These are phyloP conservation scores for Notechis scutatus DNA, from an alignment of 2,113 vertebrate species.

Conservation along the genomic window DNA sequence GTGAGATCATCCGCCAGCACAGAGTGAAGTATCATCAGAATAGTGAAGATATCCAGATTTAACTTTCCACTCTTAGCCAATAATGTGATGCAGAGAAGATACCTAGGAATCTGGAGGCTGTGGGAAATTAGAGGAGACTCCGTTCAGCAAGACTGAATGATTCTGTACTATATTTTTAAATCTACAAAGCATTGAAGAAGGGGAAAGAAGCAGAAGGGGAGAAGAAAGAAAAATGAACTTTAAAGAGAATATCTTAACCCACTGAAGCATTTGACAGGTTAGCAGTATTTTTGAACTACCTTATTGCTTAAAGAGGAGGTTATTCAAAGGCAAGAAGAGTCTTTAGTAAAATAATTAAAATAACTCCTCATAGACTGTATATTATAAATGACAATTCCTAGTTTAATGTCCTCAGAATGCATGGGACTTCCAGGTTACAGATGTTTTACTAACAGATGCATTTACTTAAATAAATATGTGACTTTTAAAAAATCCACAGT, in stretches of 20 bases:
- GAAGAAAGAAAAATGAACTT: neutral
- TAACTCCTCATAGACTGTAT: neutral
- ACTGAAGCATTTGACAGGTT: neutral
- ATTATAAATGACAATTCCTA: neutral
- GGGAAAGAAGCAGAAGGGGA: neutral
- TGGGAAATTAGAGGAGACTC: neutral
- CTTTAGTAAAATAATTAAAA: neutral
- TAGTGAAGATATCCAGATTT: neutral
- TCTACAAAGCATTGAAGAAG: neutral
- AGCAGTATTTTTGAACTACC: neutral
- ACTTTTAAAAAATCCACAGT: neutral
- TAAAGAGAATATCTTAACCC: neutral
- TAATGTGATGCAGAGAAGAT: neutral
- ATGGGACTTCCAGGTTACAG: neutral
- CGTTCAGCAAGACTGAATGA: neutral
- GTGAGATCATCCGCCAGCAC: neutral
- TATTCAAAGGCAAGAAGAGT: neutral
- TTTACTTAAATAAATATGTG: neutral
- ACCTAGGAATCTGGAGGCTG: neutral
- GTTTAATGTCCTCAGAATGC: neutral
- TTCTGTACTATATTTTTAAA: neutral
- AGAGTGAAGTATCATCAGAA: neutral
- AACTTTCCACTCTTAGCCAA: neutral
- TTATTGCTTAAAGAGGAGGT: neutral
- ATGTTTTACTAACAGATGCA: neutral